Evolutionary conservation across 2,888 invertebrate species (phyloP), one percentile per base, ranked within the genome.

Genomic region (Liodrosophila aerea): DNA sequence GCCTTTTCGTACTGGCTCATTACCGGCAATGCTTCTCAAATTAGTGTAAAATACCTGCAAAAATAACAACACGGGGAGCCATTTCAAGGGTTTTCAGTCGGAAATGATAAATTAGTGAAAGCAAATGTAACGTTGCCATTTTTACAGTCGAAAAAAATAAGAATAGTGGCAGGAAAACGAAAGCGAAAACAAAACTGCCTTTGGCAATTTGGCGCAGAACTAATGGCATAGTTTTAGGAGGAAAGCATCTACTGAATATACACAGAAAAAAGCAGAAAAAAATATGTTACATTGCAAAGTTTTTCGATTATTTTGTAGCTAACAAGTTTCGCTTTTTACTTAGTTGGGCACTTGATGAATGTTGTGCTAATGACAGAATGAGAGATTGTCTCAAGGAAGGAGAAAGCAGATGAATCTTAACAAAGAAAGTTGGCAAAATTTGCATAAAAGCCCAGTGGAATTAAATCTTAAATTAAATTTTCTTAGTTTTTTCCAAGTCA

Each of bases 251-350:
- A n/a, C n/a, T 27, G 12, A 11, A 41, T 22, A 8, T 34, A 43
- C 29, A 50, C 4, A n/a, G 7, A 18, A 16, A 36, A 4, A 31
- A 1, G n/a, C 11, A 4, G 5, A 4, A 57, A 43, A 54, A 56
- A 54, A 46, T 46, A 51, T 53, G 41, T 51, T 62, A 57, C 61
- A 72, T 66, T 62, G 46, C 58, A 75, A 76, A 78, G 45, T 76
- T 76, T 78, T 78, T 76, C 76, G 68, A 76, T 76, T 76, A 78
- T 78, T 59, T 70, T 73, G 66, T 57, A 43, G 58, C 37, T 56
- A 47, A 34, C 27, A 18, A 40, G 16, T 16, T 51, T 36, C 45
- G 40, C 41, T 30, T 53, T 37, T 37, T 11, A 27, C n/a, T 40
- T 49, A 27, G 39, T 33, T 13, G 59, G 46, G 52, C 57, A 59